Conservation (phyloP, 2,888 invertebrate species). For the Onchidella celtica region DNA sequence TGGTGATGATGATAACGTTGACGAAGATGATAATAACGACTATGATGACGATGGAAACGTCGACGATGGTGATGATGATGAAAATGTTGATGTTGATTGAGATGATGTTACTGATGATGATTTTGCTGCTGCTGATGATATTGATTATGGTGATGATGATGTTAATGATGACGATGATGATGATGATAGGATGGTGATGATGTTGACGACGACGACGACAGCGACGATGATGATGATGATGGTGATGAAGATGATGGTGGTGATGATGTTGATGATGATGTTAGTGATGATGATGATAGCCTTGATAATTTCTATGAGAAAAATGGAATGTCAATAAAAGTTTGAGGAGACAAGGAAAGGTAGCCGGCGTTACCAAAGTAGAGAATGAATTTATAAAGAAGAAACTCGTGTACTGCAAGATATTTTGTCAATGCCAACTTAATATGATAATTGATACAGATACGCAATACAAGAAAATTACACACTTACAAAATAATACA, state of each 20-base stretch:
- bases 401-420: too few relatives aligned
- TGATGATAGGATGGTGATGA: not conserved
- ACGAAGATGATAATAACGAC: not conserved
- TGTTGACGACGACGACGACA: not conserved
- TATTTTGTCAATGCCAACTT: too few relatives aligned
- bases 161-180: not conserved
- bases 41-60: not conserved
- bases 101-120: not conserved
- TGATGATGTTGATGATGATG: not conserved
- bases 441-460: too few relatives aligned
- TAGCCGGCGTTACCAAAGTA: too few relatives aligned
- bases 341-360: too few relatives aligned
- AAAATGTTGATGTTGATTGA: not conserved
- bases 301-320: not conserved
- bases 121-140: not conserved
- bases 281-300: not conserved
- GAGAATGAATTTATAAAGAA: too few relatives aligned
- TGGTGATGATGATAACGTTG: not conserved
- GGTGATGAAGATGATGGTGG: slow-evolving; percentile 2
- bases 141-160: slow-evolving; percentile 21
- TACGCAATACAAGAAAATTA: too few relatives aligned
- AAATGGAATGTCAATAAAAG: too few relatives aligned
- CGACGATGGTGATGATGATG: not conserved
- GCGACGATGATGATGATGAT: slow-evolving; percentile 22
- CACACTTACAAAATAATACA: too few relatives aligned